phyloP scores from a whole-genome alignment of 1,140 invertebrate genomes.

The Stegodyphus dumicola region DNA sequence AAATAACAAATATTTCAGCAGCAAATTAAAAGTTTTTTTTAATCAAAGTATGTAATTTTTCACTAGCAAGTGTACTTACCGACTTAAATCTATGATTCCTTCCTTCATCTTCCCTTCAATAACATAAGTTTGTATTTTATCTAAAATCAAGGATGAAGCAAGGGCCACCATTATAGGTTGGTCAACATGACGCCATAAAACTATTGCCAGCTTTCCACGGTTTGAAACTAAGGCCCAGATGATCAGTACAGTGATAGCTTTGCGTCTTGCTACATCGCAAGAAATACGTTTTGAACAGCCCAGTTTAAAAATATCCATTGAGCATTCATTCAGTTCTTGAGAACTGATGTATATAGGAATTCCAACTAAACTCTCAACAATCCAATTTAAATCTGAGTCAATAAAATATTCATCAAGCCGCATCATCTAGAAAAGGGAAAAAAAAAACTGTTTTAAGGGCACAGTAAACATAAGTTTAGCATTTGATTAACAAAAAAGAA shows the following conservation, averaged over 20 bases:
- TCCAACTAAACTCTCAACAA: constrained; percentile 64
- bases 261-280: constrained; percentile 62
- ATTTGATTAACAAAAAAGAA: no score
- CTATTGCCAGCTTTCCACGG: constrained; percentile 66
- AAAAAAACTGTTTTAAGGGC: no score
- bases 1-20: no score
- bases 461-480: no score
- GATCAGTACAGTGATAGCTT: constrained; percentile 51
- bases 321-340: constrained; percentile 66
- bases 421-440: constrained; percentile 3
- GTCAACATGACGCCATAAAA: constrained; percentile 67
- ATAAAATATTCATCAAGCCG: constrained; percentile 48
- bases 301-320: constrained; percentile 62
- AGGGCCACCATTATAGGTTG: constrained; percentile 68
- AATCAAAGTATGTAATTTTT: no score
- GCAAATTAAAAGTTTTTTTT: no score
- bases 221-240: constrained; percentile 67
- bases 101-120: constrained; percentile 51
- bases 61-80: constrained; percentile 4
- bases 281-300: constrained; percentile 62
- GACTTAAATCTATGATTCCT: constrained; percentile 31
- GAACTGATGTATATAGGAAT: constrained; percentile 67
- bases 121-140: constrained; percentile 58
- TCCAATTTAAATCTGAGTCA: constrained; percentile 55
- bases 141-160: constrained; percentile 63